Percentiles rank a stretch among this genome's conserved stretches.
phyloP scores from a whole-genome alignment of 2,888 invertebrate genomes.

The Eupithecia vulgata region DNA sequence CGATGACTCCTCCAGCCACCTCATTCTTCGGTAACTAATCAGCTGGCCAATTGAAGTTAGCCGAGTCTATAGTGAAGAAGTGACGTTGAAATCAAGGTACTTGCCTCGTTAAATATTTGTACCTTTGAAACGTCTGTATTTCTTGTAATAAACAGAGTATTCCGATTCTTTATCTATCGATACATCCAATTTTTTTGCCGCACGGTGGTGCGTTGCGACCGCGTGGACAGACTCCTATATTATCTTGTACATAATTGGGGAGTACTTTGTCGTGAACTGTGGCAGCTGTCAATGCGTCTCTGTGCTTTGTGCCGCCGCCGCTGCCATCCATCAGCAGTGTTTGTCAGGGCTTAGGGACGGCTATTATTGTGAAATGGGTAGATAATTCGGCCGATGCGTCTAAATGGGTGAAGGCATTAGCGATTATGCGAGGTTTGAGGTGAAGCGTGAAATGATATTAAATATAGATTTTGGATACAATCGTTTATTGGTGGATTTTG shows the following conservation, averaged over 20 bases:
- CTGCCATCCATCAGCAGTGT: constrained; percentile 77
- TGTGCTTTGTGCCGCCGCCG: constrained; percentile 65
- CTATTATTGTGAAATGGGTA: constrained; percentile 75
- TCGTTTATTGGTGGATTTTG: constrained; percentile 16
- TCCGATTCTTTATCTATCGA: constrained; percentile 34
- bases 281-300: constrained; percentile 69
- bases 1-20: constrained; percentile 56
- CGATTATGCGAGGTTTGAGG: constrained; percentile 65
- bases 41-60: neutral
- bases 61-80: neutral
- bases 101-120: neutral
- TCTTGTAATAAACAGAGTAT: constrained; percentile 32
- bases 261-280: constrained; percentile 36
- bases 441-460: constrained; percentile 56
- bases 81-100: neutral
- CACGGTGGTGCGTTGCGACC: constrained; percentile 37
- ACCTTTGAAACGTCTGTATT: constrained; percentile 14
- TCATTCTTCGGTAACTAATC: constrained; percentile 55
- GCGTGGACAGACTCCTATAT: constrained; percentile 62
- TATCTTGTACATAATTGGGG: constrained; percentile 64
- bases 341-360: constrained; percentile 60
- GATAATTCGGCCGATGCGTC: constrained; percentile 72
- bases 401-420: constrained; percentile 66
- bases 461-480: constrained; percentile 31
- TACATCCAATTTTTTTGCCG: constrained; percentile 50